Evolutionary conservation across 2,888 invertebrate genomes (phyloP), one percentile per base, ranked within the genome.

Genomic region (Charanyca ferruginea): DNA sequence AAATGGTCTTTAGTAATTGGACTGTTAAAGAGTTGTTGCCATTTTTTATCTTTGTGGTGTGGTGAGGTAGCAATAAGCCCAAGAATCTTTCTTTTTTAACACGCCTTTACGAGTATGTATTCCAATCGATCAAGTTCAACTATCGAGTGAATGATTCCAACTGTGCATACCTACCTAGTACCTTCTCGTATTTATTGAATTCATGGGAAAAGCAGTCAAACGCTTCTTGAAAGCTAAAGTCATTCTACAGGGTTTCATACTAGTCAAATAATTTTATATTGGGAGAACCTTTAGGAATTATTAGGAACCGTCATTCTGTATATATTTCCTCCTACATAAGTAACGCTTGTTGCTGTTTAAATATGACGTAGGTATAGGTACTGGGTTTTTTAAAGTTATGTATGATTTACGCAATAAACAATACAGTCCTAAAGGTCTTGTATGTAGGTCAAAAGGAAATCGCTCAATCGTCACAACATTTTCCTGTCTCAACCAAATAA

Each of bases 381-480:
- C 38, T n/a, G 20, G 28, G 9, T 18, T 20, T 55, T 22, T 48
- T 13, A 7, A 44, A 28, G 38, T 23, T 38, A 67, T 49, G 16
- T 71, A 44, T 42, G 18, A 13, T 47, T 55, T 52, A 65, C 55
- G 13, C 47, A 52, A 57, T 77, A 62, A 38, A 54, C 22, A 23
- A 48, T 25, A 8, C 32, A 28, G 35, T 42, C 48, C 32, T 35
- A 65, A 51, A 65, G 61, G 49, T 51, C 47, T 25, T 49, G 42
- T 52, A 68, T 47, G 32, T 80, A 66, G 80, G 83, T 66, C 70
- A 80, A 63, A 80, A 77, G 80, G 80, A 82, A 80, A 77, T 68
- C 55, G 45, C 59, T 64, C 42, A 70, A 67, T 73, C 48, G 62
- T 60, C 73, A 57, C 64, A 62, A 63, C 28, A 59, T 82, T 82